Conservation (phyloP, 2,888 invertebrate genomes). For the Baccha elongata region DNA sequence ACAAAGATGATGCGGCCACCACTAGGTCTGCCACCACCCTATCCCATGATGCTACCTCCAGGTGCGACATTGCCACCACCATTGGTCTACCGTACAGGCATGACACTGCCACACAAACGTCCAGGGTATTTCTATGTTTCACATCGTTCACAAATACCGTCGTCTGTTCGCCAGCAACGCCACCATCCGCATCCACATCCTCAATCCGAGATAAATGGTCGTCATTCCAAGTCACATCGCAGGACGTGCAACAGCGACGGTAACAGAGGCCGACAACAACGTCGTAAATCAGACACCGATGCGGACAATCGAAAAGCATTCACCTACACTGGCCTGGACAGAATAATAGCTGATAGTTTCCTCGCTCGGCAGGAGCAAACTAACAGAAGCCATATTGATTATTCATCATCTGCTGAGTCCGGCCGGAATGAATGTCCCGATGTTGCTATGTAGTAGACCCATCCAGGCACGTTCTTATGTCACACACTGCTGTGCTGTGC, state of each 20-base stretch:
- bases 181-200: constrained; percentile 74
- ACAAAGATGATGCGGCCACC: constrained; percentile 69
- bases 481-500: neutral
- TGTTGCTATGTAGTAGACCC: constrained; percentile 78
- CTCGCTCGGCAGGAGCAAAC: constrained; percentile 80
- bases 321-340: constrained; percentile 81
- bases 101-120: constrained; percentile 79
- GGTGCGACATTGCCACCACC: constrained; percentile 75
- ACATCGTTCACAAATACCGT: constrained; percentile 76
- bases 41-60: constrained; percentile 67
- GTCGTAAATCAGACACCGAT: constrained; percentile 81
- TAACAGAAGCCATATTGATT: constrained; percentile 79
- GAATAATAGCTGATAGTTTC: constrained; percentile 81
- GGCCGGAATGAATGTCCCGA: constrained; percentile 77
- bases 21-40: constrained; percentile 61
- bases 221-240: constrained; percentile 75
- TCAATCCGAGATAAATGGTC: constrained; percentile 77
- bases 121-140: constrained; percentile 78
- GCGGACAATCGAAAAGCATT: constrained; percentile 79
- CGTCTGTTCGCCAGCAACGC: constrained; percentile 45
- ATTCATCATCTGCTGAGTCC: constrained; percentile 77
- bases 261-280: constrained; percentile 78
- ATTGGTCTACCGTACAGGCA: constrained; percentile 77
- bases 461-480: constrained; percentile 2
- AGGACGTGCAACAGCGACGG: constrained; percentile 74